Percentiles rank a stretch among this genome's conserved stretches.
Conservation (phyloP, 2,797 vertebrate species). For the Pteronotus mesoamericanus region DNA sequence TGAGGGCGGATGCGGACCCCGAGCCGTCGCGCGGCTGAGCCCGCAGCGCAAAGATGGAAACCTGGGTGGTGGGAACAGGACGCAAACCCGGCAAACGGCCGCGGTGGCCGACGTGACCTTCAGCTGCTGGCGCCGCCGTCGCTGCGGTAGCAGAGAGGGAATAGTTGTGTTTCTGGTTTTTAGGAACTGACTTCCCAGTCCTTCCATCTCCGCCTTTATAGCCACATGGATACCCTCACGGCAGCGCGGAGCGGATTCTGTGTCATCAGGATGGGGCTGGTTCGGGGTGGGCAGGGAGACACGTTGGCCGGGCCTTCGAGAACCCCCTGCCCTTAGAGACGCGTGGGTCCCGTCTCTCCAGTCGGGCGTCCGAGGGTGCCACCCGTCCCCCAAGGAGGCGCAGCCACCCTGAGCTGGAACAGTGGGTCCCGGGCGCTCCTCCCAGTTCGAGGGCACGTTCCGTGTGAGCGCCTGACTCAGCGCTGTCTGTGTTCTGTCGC, state of each 20-base stretch:
- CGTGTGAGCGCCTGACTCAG: not conserved
- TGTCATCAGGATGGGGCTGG: not conserved
- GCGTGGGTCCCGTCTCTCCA: not conserved
- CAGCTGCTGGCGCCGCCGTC: not conserved
- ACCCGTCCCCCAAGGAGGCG: not conserved
- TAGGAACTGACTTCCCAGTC: not conserved
- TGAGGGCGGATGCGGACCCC: not conserved
- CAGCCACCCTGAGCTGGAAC: not conserved
- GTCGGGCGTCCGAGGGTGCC: too few species aligned
- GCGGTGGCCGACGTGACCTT: not conserved
- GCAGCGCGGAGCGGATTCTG: not conserved
- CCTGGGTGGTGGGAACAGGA: not conserved
- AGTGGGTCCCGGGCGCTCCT: not conserved
- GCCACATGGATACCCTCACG: not conserved
- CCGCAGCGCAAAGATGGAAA: not conserved
- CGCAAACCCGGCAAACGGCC: not conserved
- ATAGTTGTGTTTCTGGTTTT: not conserved
- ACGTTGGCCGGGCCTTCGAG: not conserved
- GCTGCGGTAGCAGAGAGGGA: not conserved
- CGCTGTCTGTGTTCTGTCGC: conserved; percentile 58
- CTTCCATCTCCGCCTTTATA: not conserved
- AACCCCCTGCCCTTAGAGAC: not conserved
- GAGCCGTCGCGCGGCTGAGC: not conserved
- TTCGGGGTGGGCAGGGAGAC: not conserved
- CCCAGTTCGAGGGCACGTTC: not conserved